Evolutionary conservation across 2,888 invertebrate genomes (phyloP), one percentile per base, ranked within the genome.

Genomic region (Meloe dianella): DNA sequence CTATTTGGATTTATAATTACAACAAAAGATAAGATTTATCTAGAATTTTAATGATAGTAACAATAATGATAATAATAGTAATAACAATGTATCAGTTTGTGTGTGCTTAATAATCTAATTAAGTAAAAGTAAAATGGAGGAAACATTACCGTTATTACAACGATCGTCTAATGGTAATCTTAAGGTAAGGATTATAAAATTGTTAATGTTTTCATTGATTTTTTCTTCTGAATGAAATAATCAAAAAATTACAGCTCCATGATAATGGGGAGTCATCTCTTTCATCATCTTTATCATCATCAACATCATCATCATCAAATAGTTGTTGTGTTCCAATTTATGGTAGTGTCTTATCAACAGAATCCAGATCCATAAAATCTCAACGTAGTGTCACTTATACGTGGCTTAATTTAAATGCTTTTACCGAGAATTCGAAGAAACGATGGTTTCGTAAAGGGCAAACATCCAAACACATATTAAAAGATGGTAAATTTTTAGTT

Each of bases 21-120:
- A 22, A 54, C 24, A 54, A 54, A 54, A 54, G 54, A 54, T 54
- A 54, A 54, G 24, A 24, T 24, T 54, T 54, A 54, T 54, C 54
- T 54, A 24, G 22, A 54, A 54, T 24, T 54, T 54, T 24, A 24
- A 54, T 54, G 20, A 47, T 20, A 47, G 20, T 47, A 47, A 47
- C n/a, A 54, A 54, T 14, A 54, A 54, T 54, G 14, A 51, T 38
- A 38, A 38, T 38, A 38, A n/a, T 38, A 38, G n/a, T 38, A n/a
- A 12, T 2, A 17, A 41, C 14, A 14, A 24, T 54, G 24, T 12
- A 22, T 54, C 12, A 24, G 12, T n/a, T n/a, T n/a, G n/a, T 54
- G 54, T 54, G 22, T 54, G 10, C 24, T 4, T 22, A 14, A 4
- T 54, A 24, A 47, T 47, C 9, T 20, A 47, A 47, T 54, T 54